Evolutionary conservation across 2,888 invertebrate species (phyloP).

Genomic region (Zhuqinia jingwanae): DNA sequence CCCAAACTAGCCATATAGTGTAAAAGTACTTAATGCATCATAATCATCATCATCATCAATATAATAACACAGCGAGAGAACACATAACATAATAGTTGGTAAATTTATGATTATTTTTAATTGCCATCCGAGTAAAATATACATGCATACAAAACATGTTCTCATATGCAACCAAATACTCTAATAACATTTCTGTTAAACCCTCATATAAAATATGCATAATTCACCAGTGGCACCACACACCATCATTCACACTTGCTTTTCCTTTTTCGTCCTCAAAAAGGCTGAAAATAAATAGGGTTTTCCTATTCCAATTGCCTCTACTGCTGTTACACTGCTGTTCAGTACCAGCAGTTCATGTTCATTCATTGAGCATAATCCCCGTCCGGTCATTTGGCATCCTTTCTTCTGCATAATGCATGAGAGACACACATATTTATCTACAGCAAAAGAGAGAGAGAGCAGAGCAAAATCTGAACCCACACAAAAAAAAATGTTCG

Average conservation of each 20-base stretch:
- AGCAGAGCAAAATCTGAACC: slow-evolving; percentile 33
- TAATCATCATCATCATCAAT: too few species aligned
- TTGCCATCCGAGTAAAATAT: too few species aligned
- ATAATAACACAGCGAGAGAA: too few species aligned
- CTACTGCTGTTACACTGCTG: not conserved
- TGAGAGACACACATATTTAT: slow-evolving; percentile 7
- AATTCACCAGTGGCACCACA: not conserved
- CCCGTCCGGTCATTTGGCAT: slow-evolving; percentile 62
- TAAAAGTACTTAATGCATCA: too few species aligned
- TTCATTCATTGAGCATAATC: slow-evolving; percentile 59
- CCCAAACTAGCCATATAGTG: not conserved
- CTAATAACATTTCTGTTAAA: not conserved
- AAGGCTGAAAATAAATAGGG: slow-evolving; percentile 24
- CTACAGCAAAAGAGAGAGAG: not conserved
- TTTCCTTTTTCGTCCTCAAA: too few species aligned
- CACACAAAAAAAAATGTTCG: slow-evolving; percentile 18
- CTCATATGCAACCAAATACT: too few species aligned
- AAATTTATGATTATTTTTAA: too few species aligned
- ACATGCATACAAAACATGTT: too few species aligned
- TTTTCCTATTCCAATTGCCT: slow-evolving; percentile 11
- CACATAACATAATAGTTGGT: too few species aligned
- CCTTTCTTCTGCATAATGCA: slow-evolving; percentile 54
- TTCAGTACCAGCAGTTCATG: slow-evolving; percentile 21
- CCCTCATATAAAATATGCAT: not conserved
- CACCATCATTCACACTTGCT: slow-evolving; percentile 47